Conservation (phyloP, 2,888 invertebrate genomes). For the Lithophane semibrunnea region DNA sequence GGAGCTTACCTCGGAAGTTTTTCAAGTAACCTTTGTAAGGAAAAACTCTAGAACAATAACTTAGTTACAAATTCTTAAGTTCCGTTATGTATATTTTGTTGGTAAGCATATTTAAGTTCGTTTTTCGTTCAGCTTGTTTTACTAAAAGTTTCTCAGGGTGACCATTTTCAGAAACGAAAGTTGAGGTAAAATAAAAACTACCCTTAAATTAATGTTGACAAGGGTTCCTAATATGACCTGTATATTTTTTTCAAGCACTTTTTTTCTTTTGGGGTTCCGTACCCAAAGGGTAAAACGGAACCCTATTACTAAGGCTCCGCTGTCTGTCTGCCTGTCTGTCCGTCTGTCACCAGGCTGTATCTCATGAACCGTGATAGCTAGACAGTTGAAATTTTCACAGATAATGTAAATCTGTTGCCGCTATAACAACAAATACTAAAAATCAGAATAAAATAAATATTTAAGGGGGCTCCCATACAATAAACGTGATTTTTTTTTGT, state of each 20-base stretch:
- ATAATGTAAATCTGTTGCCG: too few species aligned
- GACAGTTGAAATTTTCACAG: too few species aligned
- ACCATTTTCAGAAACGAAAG: not conserved
- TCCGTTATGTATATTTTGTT: slow-evolving; percentile 24
- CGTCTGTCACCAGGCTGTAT: too few species aligned
- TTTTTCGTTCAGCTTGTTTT: not conserved
- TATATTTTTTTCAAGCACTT: not conserved
- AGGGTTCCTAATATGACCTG: not conserved
- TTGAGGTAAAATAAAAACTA: not conserved
- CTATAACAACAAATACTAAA: too few species aligned
- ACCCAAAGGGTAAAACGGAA: too few species aligned
- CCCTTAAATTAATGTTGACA: not conserved
- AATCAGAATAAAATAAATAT: too few species aligned
- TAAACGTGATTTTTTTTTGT: too few species aligned
- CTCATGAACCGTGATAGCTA: too few species aligned
- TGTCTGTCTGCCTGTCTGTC: too few species aligned
- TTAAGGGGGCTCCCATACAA: too few species aligned
- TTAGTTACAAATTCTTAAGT: slow-evolving; percentile 43
- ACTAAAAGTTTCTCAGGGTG: not conserved
- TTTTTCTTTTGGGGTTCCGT: not conserved
- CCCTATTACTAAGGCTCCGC: too few species aligned
- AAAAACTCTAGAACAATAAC: slow-evolving; percentile 47
- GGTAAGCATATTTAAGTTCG: not conserved
- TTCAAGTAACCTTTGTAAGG: slow-evolving; percentile 22
- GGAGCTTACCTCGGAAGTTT: slow-evolving; percentile 46